Percentiles rank a stretch among this genome's conserved stretches.
phyloP scores from a whole-genome alignment of 1,140 invertebrate genomes.

The Drosophila lacteicornis region DNA sequence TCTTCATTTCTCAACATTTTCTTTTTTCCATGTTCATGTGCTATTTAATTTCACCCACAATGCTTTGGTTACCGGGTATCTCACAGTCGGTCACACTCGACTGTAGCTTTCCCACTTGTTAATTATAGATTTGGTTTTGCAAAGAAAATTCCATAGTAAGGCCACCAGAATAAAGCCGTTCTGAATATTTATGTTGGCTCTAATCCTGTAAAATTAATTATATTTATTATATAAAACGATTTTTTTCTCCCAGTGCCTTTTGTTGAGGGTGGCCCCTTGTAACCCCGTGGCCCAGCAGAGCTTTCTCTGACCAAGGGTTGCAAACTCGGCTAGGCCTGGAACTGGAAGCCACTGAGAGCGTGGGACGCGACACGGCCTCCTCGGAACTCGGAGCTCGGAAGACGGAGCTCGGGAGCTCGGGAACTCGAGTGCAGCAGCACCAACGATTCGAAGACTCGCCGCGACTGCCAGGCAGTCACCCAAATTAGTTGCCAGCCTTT shows the following conservation, averaged over 20 bases:
- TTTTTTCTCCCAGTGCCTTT: neutral
- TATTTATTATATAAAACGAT: too few species aligned
- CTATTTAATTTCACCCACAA: too few species aligned
- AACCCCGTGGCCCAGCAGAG: constrained; percentile 2
- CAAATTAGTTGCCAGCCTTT: constrained; percentile 82
- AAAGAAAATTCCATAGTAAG: too few species aligned
- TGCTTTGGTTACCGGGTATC: too few species aligned
- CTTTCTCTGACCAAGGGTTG: constrained; percentile 32
- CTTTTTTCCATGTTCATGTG: too few species aligned
- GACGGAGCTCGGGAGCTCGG: constrained; percentile 1
- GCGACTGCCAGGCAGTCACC: constrained; percentile 56
- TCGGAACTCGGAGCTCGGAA: constrained; percentile 6
- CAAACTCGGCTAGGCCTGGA: constrained; percentile 43
- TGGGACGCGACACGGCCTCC: constrained; percentile 15
- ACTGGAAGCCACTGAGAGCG: constrained; percentile 29
- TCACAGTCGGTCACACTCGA: too few species aligned
- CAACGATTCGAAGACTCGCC: constrained; percentile 37
- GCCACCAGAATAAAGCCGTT: too few species aligned
- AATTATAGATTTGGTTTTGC: too few species aligned
- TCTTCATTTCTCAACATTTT: too few species aligned
- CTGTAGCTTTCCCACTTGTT: too few species aligned
- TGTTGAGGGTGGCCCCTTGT: constrained; percentile 6
- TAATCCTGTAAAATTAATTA: too few species aligned
- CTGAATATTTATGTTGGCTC: too few species aligned
- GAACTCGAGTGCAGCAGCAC: constrained; percentile 49